These are phyloP conservation scores for Pterocles orientalis DNA, from an alignment of 2,113 vertebrate species.

Conservation along the genomic window DNA sequence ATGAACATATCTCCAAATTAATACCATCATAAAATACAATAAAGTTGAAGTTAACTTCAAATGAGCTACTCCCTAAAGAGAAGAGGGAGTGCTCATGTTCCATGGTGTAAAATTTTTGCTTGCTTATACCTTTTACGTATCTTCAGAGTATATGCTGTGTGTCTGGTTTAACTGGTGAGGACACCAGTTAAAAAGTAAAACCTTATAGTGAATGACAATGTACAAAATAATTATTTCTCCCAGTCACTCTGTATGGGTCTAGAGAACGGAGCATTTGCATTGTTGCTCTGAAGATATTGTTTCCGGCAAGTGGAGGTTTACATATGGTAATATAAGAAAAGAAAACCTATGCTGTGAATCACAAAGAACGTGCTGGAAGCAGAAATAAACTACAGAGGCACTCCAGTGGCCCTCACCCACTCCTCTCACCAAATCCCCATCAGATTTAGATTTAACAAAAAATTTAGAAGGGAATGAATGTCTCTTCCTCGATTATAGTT, in stretches of 20 bases:
- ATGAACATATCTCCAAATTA: neutral
- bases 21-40: neutral
- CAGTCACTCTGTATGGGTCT: neutral
- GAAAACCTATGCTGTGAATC: neutral
- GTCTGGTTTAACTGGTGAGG: neutral
- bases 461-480: neutral
- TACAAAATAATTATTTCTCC: neutral
- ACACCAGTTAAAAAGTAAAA: neutral
- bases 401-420: neutral
- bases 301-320: neutral
- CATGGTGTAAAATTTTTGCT: neutral
- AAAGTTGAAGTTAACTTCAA: neutral
- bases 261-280: neutral
- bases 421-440: neutral
- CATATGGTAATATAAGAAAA: neutral
- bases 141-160: neutral
- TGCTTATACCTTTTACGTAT: neutral
- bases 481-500: neutral
- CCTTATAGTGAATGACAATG: neutral
- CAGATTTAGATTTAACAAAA: neutral
- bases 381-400: neutral
- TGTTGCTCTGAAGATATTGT: neutral
- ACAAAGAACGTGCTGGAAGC: neutral
- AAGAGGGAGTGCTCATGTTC: neutral
- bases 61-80: neutral